phyloP scores from a whole-genome alignment of 1,140 invertebrate genomes.

The Zaprionus tsacasi region DNA sequence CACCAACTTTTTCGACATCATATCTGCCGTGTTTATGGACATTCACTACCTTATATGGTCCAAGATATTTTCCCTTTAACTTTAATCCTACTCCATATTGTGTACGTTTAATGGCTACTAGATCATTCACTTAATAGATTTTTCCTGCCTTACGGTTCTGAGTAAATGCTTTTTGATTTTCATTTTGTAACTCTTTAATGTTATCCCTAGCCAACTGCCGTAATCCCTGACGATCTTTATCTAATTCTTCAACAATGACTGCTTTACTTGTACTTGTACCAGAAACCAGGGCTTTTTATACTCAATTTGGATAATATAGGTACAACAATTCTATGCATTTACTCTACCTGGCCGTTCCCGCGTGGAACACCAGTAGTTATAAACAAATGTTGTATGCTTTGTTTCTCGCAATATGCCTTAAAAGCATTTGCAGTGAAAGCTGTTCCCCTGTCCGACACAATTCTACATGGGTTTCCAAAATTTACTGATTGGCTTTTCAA shows the following conservation, averaged over 20 bases:
- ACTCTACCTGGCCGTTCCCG: slow-evolving; percentile 21
- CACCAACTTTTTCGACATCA: no score
- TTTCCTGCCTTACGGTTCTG: no score
- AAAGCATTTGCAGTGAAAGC: slow-evolving; percentile 24
- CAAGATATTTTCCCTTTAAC: no score
- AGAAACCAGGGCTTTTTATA: background rate
- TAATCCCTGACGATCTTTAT: no score
- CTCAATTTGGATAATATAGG: slow-evolving; percentile 7
- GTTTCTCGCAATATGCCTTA: slow-evolving; percentile 17
- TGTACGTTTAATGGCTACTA: no score
- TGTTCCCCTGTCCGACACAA: slow-evolving; percentile 20
- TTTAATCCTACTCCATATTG: no score
- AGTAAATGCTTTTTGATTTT: no score
- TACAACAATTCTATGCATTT: slow-evolving; percentile 14
- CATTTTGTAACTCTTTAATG: no score
- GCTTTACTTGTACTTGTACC: slow-evolving; percentile 25
- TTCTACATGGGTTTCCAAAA: slow-evolving; percentile 23
- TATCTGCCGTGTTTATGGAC: no score
- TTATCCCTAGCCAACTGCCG: no score
- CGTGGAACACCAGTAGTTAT: slow-evolving; percentile 20
- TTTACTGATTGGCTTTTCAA: background rate
- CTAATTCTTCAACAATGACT: slow-evolving; percentile 1
- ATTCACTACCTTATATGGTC: no score
- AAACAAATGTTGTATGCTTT: slow-evolving; percentile 16
- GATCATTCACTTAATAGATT: no score